Conservation (phyloP, 1,140 invertebrate genomes). For the Drosophila equinoxialis region DNA sequence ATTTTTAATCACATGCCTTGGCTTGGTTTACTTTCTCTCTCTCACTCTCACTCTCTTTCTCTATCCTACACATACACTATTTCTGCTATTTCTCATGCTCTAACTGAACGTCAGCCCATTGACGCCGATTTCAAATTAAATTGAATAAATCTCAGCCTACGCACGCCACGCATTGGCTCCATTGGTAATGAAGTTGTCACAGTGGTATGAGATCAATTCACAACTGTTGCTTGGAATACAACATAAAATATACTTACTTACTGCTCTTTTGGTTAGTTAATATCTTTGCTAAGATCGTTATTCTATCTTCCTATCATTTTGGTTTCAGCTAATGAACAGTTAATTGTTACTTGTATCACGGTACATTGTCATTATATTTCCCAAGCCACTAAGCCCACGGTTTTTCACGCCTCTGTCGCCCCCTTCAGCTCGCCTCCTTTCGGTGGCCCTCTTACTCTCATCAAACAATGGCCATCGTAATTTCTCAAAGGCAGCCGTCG, state of each 20-base stretch:
- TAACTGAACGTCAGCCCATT: slow-evolving; percentile 43
- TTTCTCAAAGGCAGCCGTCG: slow-evolving; percentile 50
- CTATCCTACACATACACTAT: not conserved
- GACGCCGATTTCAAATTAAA: slow-evolving; percentile 76
- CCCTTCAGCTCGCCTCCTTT: not conserved
- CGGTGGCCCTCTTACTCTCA: not conserved
- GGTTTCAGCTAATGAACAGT: no score
- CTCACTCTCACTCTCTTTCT: not conserved
- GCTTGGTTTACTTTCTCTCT: not conserved
- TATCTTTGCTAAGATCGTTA: no score
- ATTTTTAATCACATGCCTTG: slow-evolving; percentile 72
- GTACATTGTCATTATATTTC: not conserved
- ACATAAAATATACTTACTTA: no score
- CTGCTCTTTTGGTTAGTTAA: no score
- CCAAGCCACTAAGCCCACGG: slow-evolving; percentile 27
- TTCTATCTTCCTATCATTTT: no score
- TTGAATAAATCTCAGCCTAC: slow-evolving; percentile 74
- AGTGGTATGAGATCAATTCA: not conserved
- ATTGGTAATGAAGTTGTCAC: slow-evolving; percentile 57
- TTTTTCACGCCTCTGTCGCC: slow-evolving; percentile 2
- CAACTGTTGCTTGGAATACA: no score
- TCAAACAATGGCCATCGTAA: slow-evolving; percentile 44
- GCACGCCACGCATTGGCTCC: slow-evolving; percentile 40
- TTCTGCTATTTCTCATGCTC: slow-evolving; percentile 3
- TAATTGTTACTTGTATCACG: no score